phyloP scores from a whole-genome alignment of 92 coral and sea anemone species.

The Siderastrea radians region DNA sequence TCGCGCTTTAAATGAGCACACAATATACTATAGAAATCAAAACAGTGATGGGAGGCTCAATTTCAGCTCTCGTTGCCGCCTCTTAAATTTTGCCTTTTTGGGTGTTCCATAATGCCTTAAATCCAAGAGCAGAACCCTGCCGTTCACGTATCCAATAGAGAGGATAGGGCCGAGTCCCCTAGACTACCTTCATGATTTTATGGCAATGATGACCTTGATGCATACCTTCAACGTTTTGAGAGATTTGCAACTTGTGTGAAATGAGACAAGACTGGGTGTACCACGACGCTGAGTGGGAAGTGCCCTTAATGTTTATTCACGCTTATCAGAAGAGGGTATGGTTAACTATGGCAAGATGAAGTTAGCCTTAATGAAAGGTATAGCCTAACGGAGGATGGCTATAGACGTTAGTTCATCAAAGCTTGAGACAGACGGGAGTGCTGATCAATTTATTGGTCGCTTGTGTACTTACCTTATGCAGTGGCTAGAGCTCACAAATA shows the following conservation, averaged over 20 bases:
- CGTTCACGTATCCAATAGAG: too few relatives aligned
- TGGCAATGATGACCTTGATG: conserved; percentile 66
- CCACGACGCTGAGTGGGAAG: conserved; percentile 70
- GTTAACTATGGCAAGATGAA: conserved; percentile 55
- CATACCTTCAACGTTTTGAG: conserved; percentile 62
- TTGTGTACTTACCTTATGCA: conserved; percentile 21
- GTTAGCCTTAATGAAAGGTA: conserved; percentile 62
- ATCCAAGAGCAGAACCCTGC: too few relatives aligned
- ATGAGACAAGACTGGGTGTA: conserved; percentile 56
- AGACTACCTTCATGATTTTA: conserved; percentile 64
- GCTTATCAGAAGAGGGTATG: conserved; percentile 58
- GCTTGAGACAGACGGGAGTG: conserved; percentile 49
- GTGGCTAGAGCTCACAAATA: conserved; percentile 58
- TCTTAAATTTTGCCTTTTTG: too few relatives aligned
- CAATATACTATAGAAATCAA: too few relatives aligned
- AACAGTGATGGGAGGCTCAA: too few relatives aligned
- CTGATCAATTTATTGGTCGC: conserved; percentile 52
- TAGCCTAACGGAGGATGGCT: conserved; percentile 56
- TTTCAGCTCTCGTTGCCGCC: too few relatives aligned
- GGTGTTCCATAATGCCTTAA: too few relatives aligned
- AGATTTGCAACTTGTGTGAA: conserved; percentile 59
- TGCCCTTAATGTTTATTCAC: conserved; percentile 66
- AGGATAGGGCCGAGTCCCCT: background rate
- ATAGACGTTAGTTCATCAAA: conserved; percentile 44
- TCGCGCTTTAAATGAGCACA: too few relatives aligned